Evolutionary conservation across 2,113 vertebrate genomes (phyloP), one percentile per base, ranked within the genome.

Genomic region (Clarias macrocephalus): DNA sequence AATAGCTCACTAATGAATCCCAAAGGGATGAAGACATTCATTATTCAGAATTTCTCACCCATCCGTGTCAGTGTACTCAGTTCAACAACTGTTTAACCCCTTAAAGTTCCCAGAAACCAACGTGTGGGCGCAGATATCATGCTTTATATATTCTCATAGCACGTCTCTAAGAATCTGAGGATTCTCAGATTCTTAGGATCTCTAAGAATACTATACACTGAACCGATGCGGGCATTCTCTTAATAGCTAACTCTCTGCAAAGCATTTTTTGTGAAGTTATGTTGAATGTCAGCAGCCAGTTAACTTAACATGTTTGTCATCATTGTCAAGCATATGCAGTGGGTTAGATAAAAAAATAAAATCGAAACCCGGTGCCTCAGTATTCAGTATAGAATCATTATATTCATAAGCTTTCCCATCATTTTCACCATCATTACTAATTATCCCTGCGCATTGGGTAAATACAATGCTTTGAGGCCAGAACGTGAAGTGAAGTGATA

Each of bases 1-100:
- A 77, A 76, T 52, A 77, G 10, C 66, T 73, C 52, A 66, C 48
- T 83, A 83, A 84, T 87, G 72, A 87, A 62, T 83, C 72, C 72
- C 72, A 42, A 48, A 81, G 54, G 25, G 30, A 82, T 57, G 5
- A 80, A 86, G 65, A 82, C 63, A 66, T 25, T 63, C 37, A 37
- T 59, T 25, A 42, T 62, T 62, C 21, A 59, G 3, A 25, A 6
- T 72, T 48, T 48, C 19, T 21, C 25, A 30, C 56, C 37, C 30
- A 54, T 42, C n/a, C 5, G 30, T 77, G 42, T 10, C 5, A 12
- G 30, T 60, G 5, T 21, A 2, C 10, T 80, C 19, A 33, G 56
- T 59, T 80, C 28, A 8, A 80, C 15, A 57, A 79, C 54, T 33
- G 7, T 80, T 33, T 25, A 13, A 52, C 23, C 16, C 25, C 28